Evolutionary conservation across 2,797 vertebrate species (phyloP).

Genomic region (Catostomus latipinnis): DNA sequence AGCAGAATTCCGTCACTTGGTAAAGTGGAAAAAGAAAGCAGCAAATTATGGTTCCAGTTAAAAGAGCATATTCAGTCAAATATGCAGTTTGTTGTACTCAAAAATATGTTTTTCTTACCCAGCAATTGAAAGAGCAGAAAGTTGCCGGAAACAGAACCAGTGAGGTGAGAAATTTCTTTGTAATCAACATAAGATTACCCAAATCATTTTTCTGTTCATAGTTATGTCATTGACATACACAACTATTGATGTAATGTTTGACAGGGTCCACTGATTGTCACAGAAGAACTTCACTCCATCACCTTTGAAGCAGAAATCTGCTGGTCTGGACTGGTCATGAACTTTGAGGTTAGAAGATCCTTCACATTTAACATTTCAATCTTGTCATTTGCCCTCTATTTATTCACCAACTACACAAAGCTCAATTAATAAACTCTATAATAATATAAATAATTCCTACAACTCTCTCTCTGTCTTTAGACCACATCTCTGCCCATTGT

Average conservation of each 20-base stretch:
- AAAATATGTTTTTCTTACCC: neutral
- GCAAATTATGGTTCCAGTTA: no score
- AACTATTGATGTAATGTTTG: neutral
- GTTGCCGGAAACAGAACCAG: slow-evolving; percentile 88
- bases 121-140: slow-evolving; percentile 99
- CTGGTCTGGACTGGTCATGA: slow-evolving; percentile 86
- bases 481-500: slow-evolving; percentile 91
- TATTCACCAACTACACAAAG: neutral
- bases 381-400: neutral
- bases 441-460: no score
- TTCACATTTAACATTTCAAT: neutral
- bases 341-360: slow-evolving; percentile 84
- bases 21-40: slow-evolving; percentile 60
- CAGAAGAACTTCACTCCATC: slow-evolving; percentile 88
- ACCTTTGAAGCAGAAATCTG: slow-evolving; percentile 89
- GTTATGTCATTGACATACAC: no score
- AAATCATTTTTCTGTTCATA: neutral
- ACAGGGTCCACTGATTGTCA: slow-evolving; percentile 88
- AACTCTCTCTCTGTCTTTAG: slow-evolving; percentile 66
- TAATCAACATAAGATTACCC: neutral
- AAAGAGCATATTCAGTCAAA: neutral
- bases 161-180: slow-evolving; percentile 80
- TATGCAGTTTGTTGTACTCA: no score
- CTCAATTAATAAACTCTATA: neutral
- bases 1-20: slow-evolving; percentile 95